These are phyloP conservation scores for Heteractis magnifica DNA, from an alignment of 92 coral and sea anemone genomes.

Conservation along the genomic window DNA sequence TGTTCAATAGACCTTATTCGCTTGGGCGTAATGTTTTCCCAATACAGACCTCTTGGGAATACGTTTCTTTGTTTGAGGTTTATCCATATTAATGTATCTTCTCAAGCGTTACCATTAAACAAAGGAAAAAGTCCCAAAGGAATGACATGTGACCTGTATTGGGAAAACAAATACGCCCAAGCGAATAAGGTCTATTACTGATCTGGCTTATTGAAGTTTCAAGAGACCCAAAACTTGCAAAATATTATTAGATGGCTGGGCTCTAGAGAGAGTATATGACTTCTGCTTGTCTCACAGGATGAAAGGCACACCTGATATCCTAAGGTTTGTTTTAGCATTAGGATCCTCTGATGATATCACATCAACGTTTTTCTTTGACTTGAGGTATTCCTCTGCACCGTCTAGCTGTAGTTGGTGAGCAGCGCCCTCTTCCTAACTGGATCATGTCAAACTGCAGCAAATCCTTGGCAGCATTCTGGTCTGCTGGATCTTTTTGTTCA, in stretches of 20 bases:
- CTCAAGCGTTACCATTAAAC: too few species aligned
- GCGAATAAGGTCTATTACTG: too few species aligned
- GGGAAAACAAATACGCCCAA: too few species aligned
- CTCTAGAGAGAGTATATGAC: conserved; percentile 61
- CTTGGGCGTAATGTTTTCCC: too few species aligned
- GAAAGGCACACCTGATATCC: conserved; percentile 81
- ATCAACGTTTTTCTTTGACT: conserved; percentile 55
- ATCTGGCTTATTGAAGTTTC: conserved; percentile 1
- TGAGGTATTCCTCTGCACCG: conserved; percentile 58
- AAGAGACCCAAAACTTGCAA: conserved; percentile 43
- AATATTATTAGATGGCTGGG: conserved; percentile 57
- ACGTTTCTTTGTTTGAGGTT: too few species aligned
- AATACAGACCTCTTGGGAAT: too few species aligned
- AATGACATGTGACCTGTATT: too few species aligned
- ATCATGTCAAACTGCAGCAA: conserved; percentile 64
- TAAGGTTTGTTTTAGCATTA: conserved; percentile 59
- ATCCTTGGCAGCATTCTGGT: conserved; percentile 71
- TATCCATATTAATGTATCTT: too few species aligned
- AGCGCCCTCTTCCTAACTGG: conserved; percentile 72
- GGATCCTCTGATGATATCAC: conserved; percentile 61
- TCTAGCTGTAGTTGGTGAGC: conserved; percentile 64
- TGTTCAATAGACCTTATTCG: too few species aligned
- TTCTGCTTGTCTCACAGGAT: conserved; percentile 36
- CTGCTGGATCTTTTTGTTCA: conserved; percentile 55
- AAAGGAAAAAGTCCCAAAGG: too few species aligned